Evolutionary conservation across 2,797 vertebrate species (phyloP), one percentile per base, ranked within the genome.

Genomic region (Eospalax fontanierii): DNA sequence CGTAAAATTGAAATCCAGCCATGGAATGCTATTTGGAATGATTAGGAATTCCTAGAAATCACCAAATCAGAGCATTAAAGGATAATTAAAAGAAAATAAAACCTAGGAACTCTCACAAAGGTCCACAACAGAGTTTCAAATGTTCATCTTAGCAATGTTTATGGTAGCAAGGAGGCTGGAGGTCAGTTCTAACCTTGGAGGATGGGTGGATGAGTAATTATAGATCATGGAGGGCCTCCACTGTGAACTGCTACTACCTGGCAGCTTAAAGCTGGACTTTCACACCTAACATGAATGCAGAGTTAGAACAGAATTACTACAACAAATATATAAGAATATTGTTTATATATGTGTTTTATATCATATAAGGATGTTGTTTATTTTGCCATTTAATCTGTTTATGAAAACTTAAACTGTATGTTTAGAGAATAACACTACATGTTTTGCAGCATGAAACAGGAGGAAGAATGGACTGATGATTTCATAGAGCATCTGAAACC

Each of bases 21-120:
- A 78, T 61, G 16, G 61, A 92, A 68, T 61, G 78, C 57, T 92
- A 80, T 90, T 87, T 90, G 59, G 19, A 87, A 66, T 75, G 68
- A 85, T 26, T 6, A 79, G 18, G 16, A 54, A 68, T 76, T 85
- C 10, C 28, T 73, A 18, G 70, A 88, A 59, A 59, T 76, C 28
- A 30, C 50, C 68, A 38, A 93, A 63, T 65, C 50, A 24, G 61
- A 70, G 18, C 35, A 4, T n/a, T 65, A 78, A 63, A 6, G 74
- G 6, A 43, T 6, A 61, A 9, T 75, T 50, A 46, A 79, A 50
- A 81, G 73, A 95, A 82, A 5, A 26, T 61, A 22, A 88, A 82
- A 46, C 1, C 14, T 26, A 88, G 28, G 87, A 93, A 63, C 76
- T 81, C 46, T 90, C 57, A 83, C 15, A 15, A 15, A 83, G 14